phyloP scores from a whole-genome alignment of 2,113 vertebrate species.

The Leucosticte australis region DNA sequence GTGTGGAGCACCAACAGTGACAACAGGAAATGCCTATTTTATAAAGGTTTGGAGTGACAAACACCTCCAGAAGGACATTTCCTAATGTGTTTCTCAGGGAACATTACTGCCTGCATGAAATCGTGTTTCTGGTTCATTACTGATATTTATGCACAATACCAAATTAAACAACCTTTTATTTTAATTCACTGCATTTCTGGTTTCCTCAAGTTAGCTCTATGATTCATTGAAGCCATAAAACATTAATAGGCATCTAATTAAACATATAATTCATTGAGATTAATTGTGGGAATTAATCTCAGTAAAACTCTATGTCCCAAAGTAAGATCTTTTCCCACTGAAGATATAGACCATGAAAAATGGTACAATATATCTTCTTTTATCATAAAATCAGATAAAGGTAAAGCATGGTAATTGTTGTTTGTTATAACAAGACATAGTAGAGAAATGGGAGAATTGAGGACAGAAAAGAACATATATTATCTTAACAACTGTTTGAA shows the following conservation, averaged over 20 bases:
- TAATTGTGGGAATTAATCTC: conserved; percentile 55
- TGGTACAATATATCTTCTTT: background rate
- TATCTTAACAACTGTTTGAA: background rate
- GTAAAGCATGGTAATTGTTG: conserved; percentile 36
- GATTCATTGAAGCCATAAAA: conserved; percentile 45
- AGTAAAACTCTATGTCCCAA: conserved; percentile 26
- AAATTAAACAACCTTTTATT: background rate
- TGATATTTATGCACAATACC: background rate
- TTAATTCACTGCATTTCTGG: conserved; percentile 2
- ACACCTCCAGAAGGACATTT: background rate
- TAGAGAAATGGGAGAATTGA: conserved; percentile 11
- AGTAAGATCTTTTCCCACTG: background rate
- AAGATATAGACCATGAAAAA: background rate
- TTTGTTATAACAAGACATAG: background rate
- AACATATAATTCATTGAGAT: conserved; percentile 56
- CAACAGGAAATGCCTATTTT: background rate
- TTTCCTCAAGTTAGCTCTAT: conserved; percentile 36
- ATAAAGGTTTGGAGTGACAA: background rate
- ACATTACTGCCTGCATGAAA: background rate
- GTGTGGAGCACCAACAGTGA: background rate
- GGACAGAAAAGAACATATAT: background rate
- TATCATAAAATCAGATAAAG: conserved; percentile 11
- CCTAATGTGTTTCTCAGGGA: background rate
- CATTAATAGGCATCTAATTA: conserved; percentile 61
- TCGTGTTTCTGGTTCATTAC: background rate